Conservation (phyloP, 2,888 invertebrate genomes). For the Diploptera punctata region DNA sequence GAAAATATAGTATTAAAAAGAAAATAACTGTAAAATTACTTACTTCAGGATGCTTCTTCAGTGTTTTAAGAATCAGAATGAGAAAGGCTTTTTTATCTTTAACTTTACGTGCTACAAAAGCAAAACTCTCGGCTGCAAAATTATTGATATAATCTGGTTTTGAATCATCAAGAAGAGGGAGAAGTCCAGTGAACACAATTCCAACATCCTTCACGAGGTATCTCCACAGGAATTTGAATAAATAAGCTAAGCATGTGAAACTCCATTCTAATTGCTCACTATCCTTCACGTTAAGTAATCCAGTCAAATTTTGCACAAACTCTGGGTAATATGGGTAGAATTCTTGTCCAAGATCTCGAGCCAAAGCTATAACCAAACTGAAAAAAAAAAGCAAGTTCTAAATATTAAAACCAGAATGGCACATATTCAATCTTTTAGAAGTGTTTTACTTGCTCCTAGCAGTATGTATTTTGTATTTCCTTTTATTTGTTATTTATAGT, state of each 20-base stretch:
- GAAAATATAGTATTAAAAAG: no score
- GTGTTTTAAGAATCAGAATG: slow-evolving; percentile 68
- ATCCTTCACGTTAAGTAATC: slow-evolving; percentile 75
- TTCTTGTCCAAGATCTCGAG: slow-evolving; percentile 86
- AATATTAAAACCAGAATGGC: no score
- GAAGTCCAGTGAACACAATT: slow-evolving; percentile 70
- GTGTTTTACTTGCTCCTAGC: no score
- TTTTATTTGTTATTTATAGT: no score
- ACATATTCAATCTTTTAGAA: no score
- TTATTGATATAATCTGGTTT: slow-evolving; percentile 85
- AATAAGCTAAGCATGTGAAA: slow-evolving; percentile 83
- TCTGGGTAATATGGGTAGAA: slow-evolving; percentile 86
- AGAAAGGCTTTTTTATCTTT: slow-evolving; percentile 79
- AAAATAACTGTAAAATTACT: no score
- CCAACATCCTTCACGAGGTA: slow-evolving; percentile 81
- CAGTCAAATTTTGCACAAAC: slow-evolving; percentile 75
- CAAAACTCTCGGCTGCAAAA: slow-evolving; percentile 96
- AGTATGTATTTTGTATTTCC: no score
- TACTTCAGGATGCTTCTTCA: slow-evolving; percentile 73
- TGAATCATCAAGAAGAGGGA: slow-evolving; percentile 78
- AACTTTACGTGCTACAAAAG: slow-evolving; percentile 90
- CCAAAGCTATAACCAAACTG: slow-evolving; percentile 83
- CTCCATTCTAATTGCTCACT: slow-evolving; percentile 86
- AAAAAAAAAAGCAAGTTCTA: slow-evolving; percentile 47
- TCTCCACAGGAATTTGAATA: slow-evolving; percentile 89